Base-by-base conservation (phyloP, 2,797 vertebrate species). In the Pampus argenteus region DNA sequence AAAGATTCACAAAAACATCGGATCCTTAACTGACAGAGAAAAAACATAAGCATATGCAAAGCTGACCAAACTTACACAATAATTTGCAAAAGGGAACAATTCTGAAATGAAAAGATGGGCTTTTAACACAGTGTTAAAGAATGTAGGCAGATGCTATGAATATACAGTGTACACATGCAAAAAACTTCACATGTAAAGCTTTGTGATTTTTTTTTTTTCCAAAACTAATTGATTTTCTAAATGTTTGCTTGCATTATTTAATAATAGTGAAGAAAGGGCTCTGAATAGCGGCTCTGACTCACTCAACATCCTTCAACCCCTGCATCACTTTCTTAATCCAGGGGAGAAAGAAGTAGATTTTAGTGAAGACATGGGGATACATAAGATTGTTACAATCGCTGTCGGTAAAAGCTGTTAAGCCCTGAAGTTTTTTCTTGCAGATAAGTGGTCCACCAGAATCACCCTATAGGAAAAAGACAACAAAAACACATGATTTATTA, bases 381-480 rank as follows among this genome's bases (percentile, higher is more conserved):
- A 18, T 67, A 2, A 6, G 4, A 29, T 89, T 2, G 45, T 14
- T 40, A 34, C 92, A 94, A 0, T 1, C 0, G 0, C 0, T 0
- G 0, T 0, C 0, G 0, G 59, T 88, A 54, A 22, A 95, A 40
- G 82, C 45, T 31, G 81, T 83, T 1, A 94, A 50, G 42, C 85
- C 94, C 25, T 71, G 64, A 56, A 56, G 56, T 59, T 72, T 86
- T 4, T 0, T 58, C 1, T 89, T 84, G 78, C 93, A 95, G 63
- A 95, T 71, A 0, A 95, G 85, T 15, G 93, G 92, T 54, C 93
- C 91, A 1, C 94, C 93, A 0, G 94, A 95, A 65, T 95, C 94
- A 7, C 92, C 94, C 93, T 95, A n/a, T 29, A 0, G 15, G 7
- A 61, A 70, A 64, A 70, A 59, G 4, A 1, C 13, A 77, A 47